Conservation (phyloP, 1,140 invertebrate species). For the Melitaea cinxia region DNA sequence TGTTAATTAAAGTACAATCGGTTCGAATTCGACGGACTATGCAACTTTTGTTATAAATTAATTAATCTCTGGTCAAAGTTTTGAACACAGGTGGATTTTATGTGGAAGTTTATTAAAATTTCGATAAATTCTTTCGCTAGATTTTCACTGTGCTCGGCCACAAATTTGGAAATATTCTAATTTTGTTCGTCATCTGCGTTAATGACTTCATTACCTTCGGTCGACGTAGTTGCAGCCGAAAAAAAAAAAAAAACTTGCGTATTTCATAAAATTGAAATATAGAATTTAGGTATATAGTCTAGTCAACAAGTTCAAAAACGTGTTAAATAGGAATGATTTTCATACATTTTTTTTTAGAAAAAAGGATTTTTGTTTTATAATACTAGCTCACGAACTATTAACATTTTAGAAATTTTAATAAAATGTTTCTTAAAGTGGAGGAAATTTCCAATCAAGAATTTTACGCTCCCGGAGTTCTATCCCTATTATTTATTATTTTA, state of each 20-base stretch:
- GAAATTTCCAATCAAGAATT: too few relatives aligned
- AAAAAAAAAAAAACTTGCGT: background rate
- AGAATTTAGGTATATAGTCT: too few relatives aligned
- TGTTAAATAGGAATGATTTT: too few relatives aligned
- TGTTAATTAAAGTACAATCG: slow-evolving; percentile 19
- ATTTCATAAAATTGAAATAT: background rate
- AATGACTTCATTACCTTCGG: slow-evolving; percentile 54
- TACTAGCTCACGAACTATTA: too few relatives aligned
- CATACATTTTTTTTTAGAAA: too few relatives aligned
- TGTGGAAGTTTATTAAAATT: slow-evolving; percentile 63
- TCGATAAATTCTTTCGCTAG: slow-evolving; percentile 47
- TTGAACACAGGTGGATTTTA: slow-evolving; percentile 50
- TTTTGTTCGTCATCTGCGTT: slow-evolving; percentile 58
- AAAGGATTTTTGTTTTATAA: too few relatives aligned
- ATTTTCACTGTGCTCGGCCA: slow-evolving; percentile 60
- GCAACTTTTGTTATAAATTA: slow-evolving; percentile 61
- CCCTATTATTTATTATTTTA: too few relatives aligned
- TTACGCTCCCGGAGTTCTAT: too few relatives aligned
- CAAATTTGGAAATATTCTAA: slow-evolving; percentile 62
- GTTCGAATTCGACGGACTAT: slow-evolving; percentile 39
- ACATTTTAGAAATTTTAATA: too few relatives aligned
- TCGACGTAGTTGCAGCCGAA: slow-evolving; percentile 26
- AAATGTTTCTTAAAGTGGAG: too few relatives aligned
- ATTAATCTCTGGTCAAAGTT: slow-evolving; percentile 46
- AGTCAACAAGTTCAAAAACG: too few relatives aligned